Evolutionary conservation across 2,888 invertebrate species (phyloP).

Genomic region (Chymomyza fuscimana): DNA sequence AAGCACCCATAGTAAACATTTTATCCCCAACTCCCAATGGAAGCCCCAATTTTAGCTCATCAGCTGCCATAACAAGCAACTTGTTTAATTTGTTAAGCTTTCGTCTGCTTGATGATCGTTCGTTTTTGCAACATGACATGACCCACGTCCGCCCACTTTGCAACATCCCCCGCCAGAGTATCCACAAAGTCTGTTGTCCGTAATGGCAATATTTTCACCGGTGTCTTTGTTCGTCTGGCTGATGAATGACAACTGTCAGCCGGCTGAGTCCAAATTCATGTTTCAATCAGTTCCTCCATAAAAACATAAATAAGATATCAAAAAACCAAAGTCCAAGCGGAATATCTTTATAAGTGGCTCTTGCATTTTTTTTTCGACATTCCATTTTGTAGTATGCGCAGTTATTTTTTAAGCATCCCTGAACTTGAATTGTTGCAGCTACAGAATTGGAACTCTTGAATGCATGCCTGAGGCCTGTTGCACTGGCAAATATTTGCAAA

Average conservation of each 20-base stretch:
- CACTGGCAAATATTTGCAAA: too few species aligned
- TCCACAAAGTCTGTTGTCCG: background rate
- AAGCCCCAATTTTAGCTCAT: background rate
- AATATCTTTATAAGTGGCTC: slow-evolving; percentile 22
- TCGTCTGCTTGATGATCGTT: background rate
- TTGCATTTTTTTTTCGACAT: slow-evolving; percentile 17
- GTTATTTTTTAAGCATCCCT: slow-evolving; percentile 16
- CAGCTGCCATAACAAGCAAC: slow-evolving; percentile 18
- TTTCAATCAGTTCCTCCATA: background rate
- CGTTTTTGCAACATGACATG: background rate
- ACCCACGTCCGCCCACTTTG: background rate
- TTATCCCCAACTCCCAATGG: background rate
- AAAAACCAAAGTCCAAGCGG: slow-evolving; percentile 24
- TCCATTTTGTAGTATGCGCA: slow-evolving; percentile 16
- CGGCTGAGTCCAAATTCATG: slow-evolving; percentile 8
- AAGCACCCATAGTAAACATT: background rate
- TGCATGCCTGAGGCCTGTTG: too few species aligned
- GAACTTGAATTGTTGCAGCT: slow-evolving; percentile 20
- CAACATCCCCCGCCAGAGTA: too few species aligned
- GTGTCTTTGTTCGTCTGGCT: background rate
- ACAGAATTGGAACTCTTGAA: background rate
- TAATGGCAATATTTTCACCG: background rate
- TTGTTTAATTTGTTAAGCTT: slow-evolving; percentile 17
- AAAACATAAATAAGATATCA: background rate
- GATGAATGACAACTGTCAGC: slow-evolving; percentile 22